Evolutionary conservation across 2,888 invertebrate species (phyloP), one percentile per base, ranked within the genome.

Genomic region (Pandemis heparana): DNA sequence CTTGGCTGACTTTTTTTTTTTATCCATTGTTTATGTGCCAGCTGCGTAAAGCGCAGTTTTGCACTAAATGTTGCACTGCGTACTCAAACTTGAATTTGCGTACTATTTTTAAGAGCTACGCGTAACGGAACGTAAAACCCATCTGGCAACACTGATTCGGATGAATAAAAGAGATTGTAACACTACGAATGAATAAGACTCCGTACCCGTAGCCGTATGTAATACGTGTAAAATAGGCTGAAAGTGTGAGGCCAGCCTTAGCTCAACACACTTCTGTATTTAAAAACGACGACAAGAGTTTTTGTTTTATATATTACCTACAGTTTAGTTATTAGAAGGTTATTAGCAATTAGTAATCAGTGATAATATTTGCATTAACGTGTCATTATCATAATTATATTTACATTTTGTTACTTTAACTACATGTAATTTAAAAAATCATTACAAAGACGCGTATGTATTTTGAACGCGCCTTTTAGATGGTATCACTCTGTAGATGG

Each of bases 401-500:
- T 32, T 2, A 32, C 51, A 51, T 51, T 51, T n/a, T n/a, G 5
- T 51, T 16, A 16, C 5, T n/a, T 5, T 16, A 16, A 51, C 5
- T 5, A 32, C 4, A 32, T 6, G n/a, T 51, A 51, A 51, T n/a
- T 51, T n/a, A 51, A 9, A 46, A 46, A 10, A 12, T 46, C 9
- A 59, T 41, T 3, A 62, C 23, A 41, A 62, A 5, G 18, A 38
- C 4, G n/a, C 63, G 6, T 12, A 65, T 63, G 10, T n/a, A 53
- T 10, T 70, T n/a, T 65, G 74, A 74, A 74, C 74, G 74, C 65
- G 65, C 32, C 51, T 62, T 53, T 62, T 67, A 46, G 23, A 66
- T 67, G 70, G 65, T 53, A 69, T 56, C n/a, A 65, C 43, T 66
- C 23, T 6, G 51, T 10, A 9, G 51, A 43, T 43, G 67, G 67